phyloP scores from a whole-genome alignment of 2,797 vertebrate species.

The Sciaenops ocellatus region DNA sequence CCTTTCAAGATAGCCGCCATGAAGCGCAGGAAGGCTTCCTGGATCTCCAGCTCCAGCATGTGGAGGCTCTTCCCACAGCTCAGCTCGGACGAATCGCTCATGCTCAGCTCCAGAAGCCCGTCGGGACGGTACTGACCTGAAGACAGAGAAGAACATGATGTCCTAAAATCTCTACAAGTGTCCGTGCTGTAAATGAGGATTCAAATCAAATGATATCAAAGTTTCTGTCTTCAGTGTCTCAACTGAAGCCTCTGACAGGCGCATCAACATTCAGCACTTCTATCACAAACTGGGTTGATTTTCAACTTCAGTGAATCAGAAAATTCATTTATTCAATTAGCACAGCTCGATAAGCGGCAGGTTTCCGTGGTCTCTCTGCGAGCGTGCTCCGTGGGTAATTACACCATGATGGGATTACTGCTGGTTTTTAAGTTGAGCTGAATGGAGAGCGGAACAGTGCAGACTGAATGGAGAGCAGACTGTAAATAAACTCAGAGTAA shows the following conservation, averaged over 20 bases:
- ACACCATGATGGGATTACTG: constrained; percentile 41
- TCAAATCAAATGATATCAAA: not conserved
- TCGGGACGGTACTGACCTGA: constrained; percentile 92
- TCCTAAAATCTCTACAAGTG: not conserved
- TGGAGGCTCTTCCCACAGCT: constrained; percentile 91
- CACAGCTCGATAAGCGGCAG: constrained; percentile 46
- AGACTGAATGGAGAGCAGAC: constrained; percentile 6
- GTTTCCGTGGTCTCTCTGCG: constrained; percentile 20
- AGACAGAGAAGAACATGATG: constrained; percentile 44
- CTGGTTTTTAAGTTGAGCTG: constrained; percentile 28
- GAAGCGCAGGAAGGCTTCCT: constrained; percentile 97
- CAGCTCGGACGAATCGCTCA: constrained; percentile 88
- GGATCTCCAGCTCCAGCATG: constrained; percentile 96
- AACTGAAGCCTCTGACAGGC: constrained; percentile 20
- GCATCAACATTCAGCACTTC: constrained; percentile 53
- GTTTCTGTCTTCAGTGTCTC: constrained; percentile 16
- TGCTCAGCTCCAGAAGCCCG: constrained; percentile 90
- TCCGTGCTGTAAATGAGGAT: not conserved
- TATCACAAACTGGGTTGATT: constrained; percentile 38
- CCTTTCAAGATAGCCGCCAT: constrained; percentile 98
- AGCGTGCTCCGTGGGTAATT: constrained; percentile 19
- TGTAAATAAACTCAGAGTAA: constrained; percentile 4
- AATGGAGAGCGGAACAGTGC: constrained; percentile 1
- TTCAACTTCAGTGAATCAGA: constrained; percentile 68
- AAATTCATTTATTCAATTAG: constrained; percentile 62